phyloP scores from a whole-genome alignment of 2,113 vertebrate genomes.

The Colistium nudipinnis region DNA sequence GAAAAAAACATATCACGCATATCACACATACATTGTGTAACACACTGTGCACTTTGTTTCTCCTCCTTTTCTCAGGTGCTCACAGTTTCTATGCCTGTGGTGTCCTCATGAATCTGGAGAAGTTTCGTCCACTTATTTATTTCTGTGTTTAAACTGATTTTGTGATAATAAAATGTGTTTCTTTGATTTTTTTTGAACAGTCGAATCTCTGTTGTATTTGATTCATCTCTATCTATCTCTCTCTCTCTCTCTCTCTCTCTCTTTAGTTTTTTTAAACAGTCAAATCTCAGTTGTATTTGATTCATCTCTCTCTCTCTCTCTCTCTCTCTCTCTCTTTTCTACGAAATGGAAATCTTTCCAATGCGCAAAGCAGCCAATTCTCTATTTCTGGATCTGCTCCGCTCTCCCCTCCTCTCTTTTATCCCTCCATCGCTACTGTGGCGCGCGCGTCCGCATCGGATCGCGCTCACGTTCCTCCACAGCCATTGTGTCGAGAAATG shows the following conservation, averaged over 20 bases:
- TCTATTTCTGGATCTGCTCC: slow-evolving; percentile 47
- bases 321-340: background rate
- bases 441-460: background rate
- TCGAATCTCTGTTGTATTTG: background rate
- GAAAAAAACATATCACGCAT: too few relatives aligned
- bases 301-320: too few relatives aligned
- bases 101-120: slow-evolving; percentile 57
- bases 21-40: background rate
- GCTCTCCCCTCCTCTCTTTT: slow-evolving; percentile 1
- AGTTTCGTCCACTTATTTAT: background rate
- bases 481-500: background rate
- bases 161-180: slow-evolving; percentile 27
- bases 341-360: slow-evolving; percentile 32
- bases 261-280: background rate
- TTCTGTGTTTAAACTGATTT: slow-evolving; percentile 23
- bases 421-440: background rate
- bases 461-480: background rate
- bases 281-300: background rate
- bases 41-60: background rate
- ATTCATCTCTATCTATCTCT: background rate
- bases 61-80: slow-evolving; percentile 68
- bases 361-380: slow-evolving; percentile 1
- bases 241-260: background rate
- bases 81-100: slow-evolving; percentile 78
- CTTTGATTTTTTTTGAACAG: background rate